Evolutionary conservation across 2,797 vertebrate genomes (phyloP), one percentile per base, ranked within the genome.

Genomic region (Lagorchestes hirsutus): DNA sequence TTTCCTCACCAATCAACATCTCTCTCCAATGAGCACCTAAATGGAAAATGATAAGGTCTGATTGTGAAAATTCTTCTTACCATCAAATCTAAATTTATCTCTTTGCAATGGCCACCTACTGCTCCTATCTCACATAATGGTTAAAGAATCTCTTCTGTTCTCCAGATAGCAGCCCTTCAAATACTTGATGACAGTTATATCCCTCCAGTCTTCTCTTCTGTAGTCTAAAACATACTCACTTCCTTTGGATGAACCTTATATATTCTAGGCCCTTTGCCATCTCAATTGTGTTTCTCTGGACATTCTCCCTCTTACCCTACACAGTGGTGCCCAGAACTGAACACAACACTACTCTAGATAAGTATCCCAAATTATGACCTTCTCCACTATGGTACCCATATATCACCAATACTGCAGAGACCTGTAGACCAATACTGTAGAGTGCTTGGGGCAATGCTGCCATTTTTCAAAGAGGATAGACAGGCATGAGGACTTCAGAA

Each of bases 1-100:
- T 95, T 93, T 98, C 97, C 98, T 98, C 97, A 98, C 92, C 96
- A 96, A 97, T 98, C 98, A 98, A 97, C 98, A 98, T 97, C 97
- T 97, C 96, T 97, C 96, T 96, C 93, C 97, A 97, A 96, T 92
- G 87, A 98, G 93, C 31, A 97, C 92, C 98, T 98, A 97, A 97
- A 98, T 98, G 97, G 97, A 96, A 97, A 97, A 46, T 87, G n/a
- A 24, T 46, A 82, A 34, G 6, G n/a, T 46, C 22, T 31, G 12
- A 46, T 46, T 46, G 2, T 50, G 74, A 87, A 34, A 87, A 50
- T 82, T 46, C 1, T 28, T 50, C 74, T 87, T 87, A 46, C 40
- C 74, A 87, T 50, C 74, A 50, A 50, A 12, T 87, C 22, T 27
- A 46, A 24, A 82, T 46, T 82, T 50, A 14, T 24, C 10, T 87